Percentiles rank a stretch among this genome's conserved stretches.
Evolutionary conservation across 2,797 vertebrate species (phyloP).

Genomic region (Fundulus diaphanus): DNA sequence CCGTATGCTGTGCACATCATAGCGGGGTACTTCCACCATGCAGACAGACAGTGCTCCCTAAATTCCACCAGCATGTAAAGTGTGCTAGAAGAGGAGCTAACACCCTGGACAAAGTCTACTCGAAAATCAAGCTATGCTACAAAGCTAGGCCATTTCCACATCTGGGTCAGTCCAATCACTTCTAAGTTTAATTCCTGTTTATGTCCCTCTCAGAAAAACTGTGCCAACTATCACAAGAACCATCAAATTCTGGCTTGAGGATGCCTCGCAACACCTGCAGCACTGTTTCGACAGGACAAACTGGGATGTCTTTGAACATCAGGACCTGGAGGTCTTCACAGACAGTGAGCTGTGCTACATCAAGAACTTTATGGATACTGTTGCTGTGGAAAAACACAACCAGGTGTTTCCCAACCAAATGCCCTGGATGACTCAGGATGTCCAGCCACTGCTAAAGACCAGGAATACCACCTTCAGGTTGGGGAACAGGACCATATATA

Average conservation of each 20-base stretch:
- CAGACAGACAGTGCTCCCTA: neutral
- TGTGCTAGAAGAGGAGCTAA: neutral
- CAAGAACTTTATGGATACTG: neutral
- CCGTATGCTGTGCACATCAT: neutral
- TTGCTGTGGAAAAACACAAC: neutral
- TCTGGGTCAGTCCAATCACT: neutral
- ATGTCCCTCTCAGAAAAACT: neutral
- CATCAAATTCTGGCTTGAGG: neutral
- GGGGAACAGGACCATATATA: neutral
- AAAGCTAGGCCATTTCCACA: neutral
- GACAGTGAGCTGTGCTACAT: no score
- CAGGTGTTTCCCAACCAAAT: neutral
- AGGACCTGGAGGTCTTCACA: neutral
- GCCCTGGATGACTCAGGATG: neutral
- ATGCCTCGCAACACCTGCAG: neutral
- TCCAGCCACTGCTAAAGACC: neutral
- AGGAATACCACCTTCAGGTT: neutral
- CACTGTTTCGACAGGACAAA: neutral
- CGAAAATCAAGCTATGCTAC: neutral
- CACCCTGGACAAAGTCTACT: neutral
- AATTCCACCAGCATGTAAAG: neutral
- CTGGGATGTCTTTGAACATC: neutral
- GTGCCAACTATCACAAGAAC: neutral
- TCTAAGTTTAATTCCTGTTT: neutral
- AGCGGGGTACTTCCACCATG: no score